Conservation (phyloP, 1,140 invertebrate species). For the Anastrepha ludens region DNA sequence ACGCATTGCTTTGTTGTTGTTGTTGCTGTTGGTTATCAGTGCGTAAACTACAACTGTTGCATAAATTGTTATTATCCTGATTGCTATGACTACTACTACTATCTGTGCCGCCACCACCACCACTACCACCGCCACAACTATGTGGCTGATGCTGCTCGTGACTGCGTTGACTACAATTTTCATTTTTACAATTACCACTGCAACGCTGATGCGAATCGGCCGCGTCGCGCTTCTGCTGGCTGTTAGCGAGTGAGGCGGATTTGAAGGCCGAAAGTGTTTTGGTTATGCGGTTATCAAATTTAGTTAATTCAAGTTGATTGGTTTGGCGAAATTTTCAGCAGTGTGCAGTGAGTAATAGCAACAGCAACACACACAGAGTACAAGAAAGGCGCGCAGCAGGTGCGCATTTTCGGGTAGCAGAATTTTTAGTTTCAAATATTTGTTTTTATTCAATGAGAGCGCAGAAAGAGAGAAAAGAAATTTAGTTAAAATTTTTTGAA, state of each 20-base stretch:
- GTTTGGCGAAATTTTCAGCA: conserved; percentile 45
- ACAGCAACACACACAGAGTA: conserved; percentile 46
- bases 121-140: conserved; percentile 2
- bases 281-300: neutral
- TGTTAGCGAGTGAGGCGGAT: neutral
- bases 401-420: conserved; percentile 18
- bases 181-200: conserved; percentile 67
- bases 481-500: conserved; percentile 50
- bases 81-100: neutral
- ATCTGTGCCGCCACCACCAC: neutral
- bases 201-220: conserved; percentile 58
- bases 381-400: conserved; percentile 14
- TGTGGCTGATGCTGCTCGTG: conserved; percentile 55
- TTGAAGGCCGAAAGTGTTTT: neutral
- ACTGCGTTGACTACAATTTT: conserved; percentile 65
- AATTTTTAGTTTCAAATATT: conserved; percentile 24
- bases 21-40: conserved; percentile 55
- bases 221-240: conserved; percentile 2
- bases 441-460: conserved; percentile 43
- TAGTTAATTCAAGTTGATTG: neutral
- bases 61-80: conserved; percentile 53
- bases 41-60: conserved; percentile 51
- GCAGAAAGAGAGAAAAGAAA: conserved; percentile 54
- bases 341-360: conserved; percentile 57
- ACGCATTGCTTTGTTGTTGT: conserved; percentile 58